Evolutionary conservation across 2,113 vertebrate genomes (phyloP).

Genomic region (Gobiocypris rarus): DNA sequence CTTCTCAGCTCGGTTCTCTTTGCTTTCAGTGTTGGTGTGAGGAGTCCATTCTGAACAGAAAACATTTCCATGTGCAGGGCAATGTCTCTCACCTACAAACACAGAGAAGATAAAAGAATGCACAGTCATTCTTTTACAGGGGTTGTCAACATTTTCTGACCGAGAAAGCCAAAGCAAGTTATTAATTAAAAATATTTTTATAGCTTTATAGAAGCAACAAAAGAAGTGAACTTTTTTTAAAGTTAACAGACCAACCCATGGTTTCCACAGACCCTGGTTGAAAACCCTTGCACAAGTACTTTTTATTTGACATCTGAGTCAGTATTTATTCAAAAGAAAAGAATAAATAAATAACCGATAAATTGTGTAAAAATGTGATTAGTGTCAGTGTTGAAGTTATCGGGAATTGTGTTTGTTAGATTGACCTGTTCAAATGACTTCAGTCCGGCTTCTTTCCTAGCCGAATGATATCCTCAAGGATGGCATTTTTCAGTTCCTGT

Average conservation of each 20-base stretch:
- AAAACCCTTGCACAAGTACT: background rate
- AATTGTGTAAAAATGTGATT: background rate
- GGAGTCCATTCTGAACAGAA: slow-evolving; percentile 88
- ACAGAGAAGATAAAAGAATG: background rate
- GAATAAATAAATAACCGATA: background rate
- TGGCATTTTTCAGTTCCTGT: slow-evolving; percentile 85
- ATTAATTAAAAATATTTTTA: too few species aligned
- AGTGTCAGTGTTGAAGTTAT: too few species aligned
- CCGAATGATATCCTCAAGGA: slow-evolving; percentile 87
- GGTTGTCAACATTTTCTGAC: background rate
- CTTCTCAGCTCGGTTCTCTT: slow-evolving; percentile 87
- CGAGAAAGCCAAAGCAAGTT: too few species aligned
- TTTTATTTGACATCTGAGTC: background rate
- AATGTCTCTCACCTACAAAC: slow-evolving; percentile 86
- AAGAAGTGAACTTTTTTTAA: too few species aligned
- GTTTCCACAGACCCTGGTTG: background rate
- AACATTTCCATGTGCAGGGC: slow-evolving; percentile 85
- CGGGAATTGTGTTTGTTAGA: background rate
- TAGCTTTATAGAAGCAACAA: too few species aligned
- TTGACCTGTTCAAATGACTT: slow-evolving; percentile 97
- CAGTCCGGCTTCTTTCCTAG: slow-evolving; percentile 87
- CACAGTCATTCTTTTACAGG: background rate
- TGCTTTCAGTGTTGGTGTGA: slow-evolving; percentile 94
- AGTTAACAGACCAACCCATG: background rate
- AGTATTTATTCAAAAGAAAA: background rate